These are phyloP conservation scores for Anthopleura xanthogrammica DNA, from an alignment of 92 coral and sea anemone species.

Conservation along the genomic window DNA sequence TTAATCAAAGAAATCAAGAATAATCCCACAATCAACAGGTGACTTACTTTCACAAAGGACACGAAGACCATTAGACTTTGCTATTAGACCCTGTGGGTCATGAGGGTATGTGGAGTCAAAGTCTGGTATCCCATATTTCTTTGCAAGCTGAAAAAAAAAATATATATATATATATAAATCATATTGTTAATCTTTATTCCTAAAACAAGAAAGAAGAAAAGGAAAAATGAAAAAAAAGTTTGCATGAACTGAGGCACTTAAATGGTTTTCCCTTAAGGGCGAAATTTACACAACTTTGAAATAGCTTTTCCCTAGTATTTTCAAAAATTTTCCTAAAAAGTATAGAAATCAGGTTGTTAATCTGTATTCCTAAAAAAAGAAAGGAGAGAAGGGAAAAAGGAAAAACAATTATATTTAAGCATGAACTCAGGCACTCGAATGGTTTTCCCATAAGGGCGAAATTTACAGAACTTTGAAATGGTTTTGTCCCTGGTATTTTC, in stretches of 20 bases:
- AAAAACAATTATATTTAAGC: background rate
- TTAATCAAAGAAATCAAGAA: background rate
- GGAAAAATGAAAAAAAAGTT: background rate
- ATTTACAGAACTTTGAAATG: background rate
- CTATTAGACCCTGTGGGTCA: slow-evolving; percentile 87
- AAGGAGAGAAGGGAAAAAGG: background rate
- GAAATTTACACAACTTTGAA: background rate
- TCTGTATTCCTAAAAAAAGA: too few species aligned
- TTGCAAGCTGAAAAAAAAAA: slow-evolving; percentile 33
- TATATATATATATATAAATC: too few species aligned
- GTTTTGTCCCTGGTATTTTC: background rate
- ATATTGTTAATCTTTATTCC: background rate
- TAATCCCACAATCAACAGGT: background rate
- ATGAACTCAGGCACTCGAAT: background rate
- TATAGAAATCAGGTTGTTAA: too few species aligned
- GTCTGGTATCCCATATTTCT: slow-evolving; percentile 75
- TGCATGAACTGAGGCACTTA: background rate
- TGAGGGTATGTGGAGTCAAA: slow-evolving; percentile 65
- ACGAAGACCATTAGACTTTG: slow-evolving; percentile 65
- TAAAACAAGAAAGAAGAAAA: background rate
- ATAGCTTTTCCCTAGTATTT: background rate
- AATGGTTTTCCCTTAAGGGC: background rate
- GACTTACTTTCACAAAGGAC: slow-evolving; percentile 75
- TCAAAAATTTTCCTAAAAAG: too few species aligned
- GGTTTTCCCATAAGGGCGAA: background rate